phyloP scores from a whole-genome alignment of 2,797 vertebrate genomes.

The Spinibarbus caldwelli region DNA sequence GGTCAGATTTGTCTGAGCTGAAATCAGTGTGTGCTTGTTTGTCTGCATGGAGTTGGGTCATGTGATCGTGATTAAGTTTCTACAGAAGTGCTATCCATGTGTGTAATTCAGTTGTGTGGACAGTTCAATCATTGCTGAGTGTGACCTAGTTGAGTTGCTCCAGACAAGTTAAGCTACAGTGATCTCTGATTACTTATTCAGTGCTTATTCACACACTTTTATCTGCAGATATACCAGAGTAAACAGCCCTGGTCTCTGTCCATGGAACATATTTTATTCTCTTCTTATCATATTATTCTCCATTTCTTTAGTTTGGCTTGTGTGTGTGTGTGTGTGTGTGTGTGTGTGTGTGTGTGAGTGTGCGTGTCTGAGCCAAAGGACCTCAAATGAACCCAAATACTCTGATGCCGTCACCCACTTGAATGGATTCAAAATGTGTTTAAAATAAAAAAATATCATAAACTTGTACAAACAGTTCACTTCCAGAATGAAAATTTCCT shows the following conservation, averaged over 20 bases:
- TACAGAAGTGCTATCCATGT: conserved; percentile 10
- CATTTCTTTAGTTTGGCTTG: background rate
- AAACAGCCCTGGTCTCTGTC: background rate
- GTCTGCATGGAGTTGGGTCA: background rate
- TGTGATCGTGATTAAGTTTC: conserved; percentile 28
- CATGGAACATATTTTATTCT: background rate
- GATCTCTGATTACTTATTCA: conserved; percentile 43
- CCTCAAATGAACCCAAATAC: background rate
- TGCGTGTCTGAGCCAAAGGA: background rate
- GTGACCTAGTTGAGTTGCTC: conserved; percentile 49
- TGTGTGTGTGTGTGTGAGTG: no score
- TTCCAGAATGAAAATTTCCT: background rate
- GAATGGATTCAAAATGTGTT: background rate
- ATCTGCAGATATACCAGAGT: conserved; percentile 21
- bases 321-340: no score
- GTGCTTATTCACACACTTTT: conserved; percentile 24
- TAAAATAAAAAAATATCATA: background rate
- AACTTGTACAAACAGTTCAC: background rate
- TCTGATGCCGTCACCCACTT: background rate
- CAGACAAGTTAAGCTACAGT: conserved; percentile 50
- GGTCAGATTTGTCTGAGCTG: conserved; percentile 5
- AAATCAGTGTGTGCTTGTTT: background rate
- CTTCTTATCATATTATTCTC: conserved; percentile 18
- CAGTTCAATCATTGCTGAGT: conserved; percentile 21
- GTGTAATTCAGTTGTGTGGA: conserved; percentile 20